Evolutionary conservation across 2,888 invertebrate species (phyloP), one percentile per base, ranked within the genome.

Genomic region (Chrysodeixis includens): DNA sequence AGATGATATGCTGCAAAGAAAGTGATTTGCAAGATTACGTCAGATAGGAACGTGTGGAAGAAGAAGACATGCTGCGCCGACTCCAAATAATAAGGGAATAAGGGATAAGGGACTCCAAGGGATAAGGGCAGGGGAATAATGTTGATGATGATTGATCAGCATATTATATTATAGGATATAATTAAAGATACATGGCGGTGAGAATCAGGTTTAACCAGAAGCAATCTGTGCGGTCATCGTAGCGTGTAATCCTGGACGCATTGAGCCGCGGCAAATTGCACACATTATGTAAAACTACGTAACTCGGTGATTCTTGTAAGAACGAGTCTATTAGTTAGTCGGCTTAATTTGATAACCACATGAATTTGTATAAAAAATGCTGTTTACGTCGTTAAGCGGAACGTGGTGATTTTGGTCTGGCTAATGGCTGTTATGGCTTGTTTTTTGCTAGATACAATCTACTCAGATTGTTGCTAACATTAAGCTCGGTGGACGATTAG

Each of bases 271-370:
- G 74, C 54, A 22, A 61, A 68, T 35, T 58, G 52, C 30, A 64
- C 18, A 18, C 46, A 26, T 56, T 58, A 62, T 20, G 46, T 20
- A 30, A n/a, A 55, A 5, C n/a, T 52, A 54, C 58, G 44, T 71
- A 56, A 75, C 40, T n/a, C 59, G 26, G 10, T 12, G 20, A 53
- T 74, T 56, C 32, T 26, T 20, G 22, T 22, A 62, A 69, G 69
- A 62, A n/a, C 22, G 8, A 30, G 46, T 12, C 9, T 56, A 54
- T 72, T 64, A 60, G 26, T 53, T 14, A 30, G 49, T n/a, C 14
- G 30, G n/a, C 40, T 52, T 59, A 46, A 46, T 56, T 75, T 54
- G 32, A 44, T 56, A 54, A 60, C 54, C 64, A 53, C 65, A 60
- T 49, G 64, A 35, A 51, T 56, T 9, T 32, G 30, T 16, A 40